Base-by-base conservation (phyloP, 2,888 invertebrate species). In the Ichneumoninae sp. region DNA sequence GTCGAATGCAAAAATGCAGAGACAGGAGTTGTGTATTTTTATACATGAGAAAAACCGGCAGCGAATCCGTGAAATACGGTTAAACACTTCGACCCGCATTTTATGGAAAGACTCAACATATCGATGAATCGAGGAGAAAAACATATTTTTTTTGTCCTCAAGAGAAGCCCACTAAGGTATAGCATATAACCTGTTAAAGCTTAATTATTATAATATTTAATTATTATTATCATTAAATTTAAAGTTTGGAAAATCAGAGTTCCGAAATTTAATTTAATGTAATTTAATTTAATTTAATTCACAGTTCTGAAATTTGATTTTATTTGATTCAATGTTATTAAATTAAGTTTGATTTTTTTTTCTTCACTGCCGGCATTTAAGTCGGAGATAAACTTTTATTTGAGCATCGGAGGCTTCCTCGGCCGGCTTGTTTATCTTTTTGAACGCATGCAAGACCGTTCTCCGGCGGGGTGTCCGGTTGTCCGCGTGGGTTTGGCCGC, bases 401-500 rank as follows among this genome's bases (percentile, higher is more conserved):
- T 13, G 26, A 1, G 26, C 16, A 0, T 3, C 30, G 16, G 13
- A 60, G 60, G 60, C 60, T 30, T 16, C 3, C 16, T 26, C 5
- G 1, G 6, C 1, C 3, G 16, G 16, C 13, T 60, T 60, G 30
- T 60, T 30, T 30, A 30, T 60, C 26, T 30, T 26, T 60, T 60
- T 16, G 26, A 60, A 60, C 13, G 13, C 30, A 60, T 22, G 22
- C 60, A 26, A 30, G 26, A 60, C 60, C 30, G 26, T 60, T 60
- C 60, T 13, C 16, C 26, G 30, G 26, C 30, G 30, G 0, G 44
- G 7, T 30, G 57, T 10, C 13, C 7, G 19, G 57, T 26, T 57
- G 5, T 6, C 4, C 26, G 8, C 71, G 65, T 70, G 57, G 62
- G 70, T 75, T 75, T 50, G 50, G 26, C 47, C 65, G 33, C 19